Conservation (phyloP, 2,797 vertebrate species). For the Megalops cyprinoides region DNA sequence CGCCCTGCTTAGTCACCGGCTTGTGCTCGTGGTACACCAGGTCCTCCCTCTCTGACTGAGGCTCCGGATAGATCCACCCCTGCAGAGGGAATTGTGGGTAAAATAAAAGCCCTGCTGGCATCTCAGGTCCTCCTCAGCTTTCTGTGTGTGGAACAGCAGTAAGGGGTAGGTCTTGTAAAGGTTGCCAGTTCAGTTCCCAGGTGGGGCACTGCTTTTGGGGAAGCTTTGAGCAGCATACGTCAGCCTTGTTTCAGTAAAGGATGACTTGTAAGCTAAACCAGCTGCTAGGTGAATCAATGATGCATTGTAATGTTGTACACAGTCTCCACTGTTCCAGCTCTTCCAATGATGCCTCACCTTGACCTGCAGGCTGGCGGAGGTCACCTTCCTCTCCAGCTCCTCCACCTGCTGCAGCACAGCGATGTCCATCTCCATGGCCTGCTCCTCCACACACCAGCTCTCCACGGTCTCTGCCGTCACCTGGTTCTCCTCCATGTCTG, state of each 20-base stretch:
- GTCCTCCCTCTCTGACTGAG: constrained; percentile 85
- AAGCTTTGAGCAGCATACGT: too few relatives aligned
- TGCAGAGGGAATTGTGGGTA: constrained; percentile 50
- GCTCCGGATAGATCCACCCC: constrained; percentile 86
- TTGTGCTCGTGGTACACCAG: constrained; percentile 89
- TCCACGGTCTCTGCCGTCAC: constrained; percentile 80
- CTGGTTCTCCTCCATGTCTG: constrained; percentile 80
- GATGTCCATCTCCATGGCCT: constrained; percentile 90
- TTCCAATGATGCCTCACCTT: constrained; percentile 78
- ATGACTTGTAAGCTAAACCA: too few relatives aligned
- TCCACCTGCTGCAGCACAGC: constrained; percentile 89
- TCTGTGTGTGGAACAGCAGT: too few relatives aligned
- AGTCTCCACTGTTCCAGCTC: too few relatives aligned
- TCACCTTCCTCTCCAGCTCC: constrained; percentile 88
- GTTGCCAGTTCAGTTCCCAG: too few relatives aligned
- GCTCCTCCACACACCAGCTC: constrained; percentile 91
- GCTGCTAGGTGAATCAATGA: too few relatives aligned
- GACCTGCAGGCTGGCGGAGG: constrained; percentile 87
- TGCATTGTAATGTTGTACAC: too few relatives aligned
- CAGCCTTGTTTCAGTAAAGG: too few relatives aligned
- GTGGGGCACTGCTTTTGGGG: too few relatives aligned
- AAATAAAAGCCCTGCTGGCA: background rate
- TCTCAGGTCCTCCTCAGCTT: too few relatives aligned
- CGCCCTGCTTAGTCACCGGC: constrained; percentile 75
- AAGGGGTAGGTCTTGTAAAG: too few relatives aligned